These are phyloP conservation scores for Diachasmimorpha longicaudata DNA, from an alignment of 1,140 invertebrate species.

Conservation along the genomic window DNA sequence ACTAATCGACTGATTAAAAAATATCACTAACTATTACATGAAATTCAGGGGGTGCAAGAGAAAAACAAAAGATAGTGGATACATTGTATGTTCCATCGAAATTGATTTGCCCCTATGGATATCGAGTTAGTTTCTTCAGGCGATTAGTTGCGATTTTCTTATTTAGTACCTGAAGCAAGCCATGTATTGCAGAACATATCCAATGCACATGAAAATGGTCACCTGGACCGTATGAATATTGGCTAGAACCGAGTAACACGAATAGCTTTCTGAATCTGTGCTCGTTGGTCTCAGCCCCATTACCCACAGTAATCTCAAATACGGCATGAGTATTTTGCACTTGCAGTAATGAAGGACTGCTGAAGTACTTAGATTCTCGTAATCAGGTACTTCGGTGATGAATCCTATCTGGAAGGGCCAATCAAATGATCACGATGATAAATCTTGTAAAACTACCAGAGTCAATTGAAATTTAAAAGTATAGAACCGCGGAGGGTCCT, in stretches of 20 bases:
- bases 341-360: slow-evolving; percentile 79
- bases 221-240: slow-evolving; percentile 74
- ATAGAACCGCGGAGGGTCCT: neutral
- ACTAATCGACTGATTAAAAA: slow-evolving; percentile 9
- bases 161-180: slow-evolving; percentile 72
- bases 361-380: slow-evolving; percentile 72
- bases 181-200: slow-evolving; percentile 79
- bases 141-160: too few species aligned
- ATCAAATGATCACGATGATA: neutral
- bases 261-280: slow-evolving; percentile 67
- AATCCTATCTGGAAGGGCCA: slow-evolving; percentile 65
- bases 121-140: too few species aligned
- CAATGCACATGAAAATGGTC: slow-evolving; percentile 69
- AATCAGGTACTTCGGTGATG: slow-evolving; percentile 70
- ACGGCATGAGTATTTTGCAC: slow-evolving; percentile 78
- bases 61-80: neutral
- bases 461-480: neutral
- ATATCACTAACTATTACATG: neutral
- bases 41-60: neutral
- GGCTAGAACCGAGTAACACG: slow-evolving; percentile 66
- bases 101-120: too few species aligned
- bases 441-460: too few species aligned
- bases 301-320: slow-evolving; percentile 73
- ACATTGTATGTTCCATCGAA: neutral
- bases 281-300: slow-evolving; percentile 76